These are phyloP conservation scores for Melolontha melolontha DNA, from an alignment of 2,888 invertebrate genomes.

Conservation along the genomic window DNA sequence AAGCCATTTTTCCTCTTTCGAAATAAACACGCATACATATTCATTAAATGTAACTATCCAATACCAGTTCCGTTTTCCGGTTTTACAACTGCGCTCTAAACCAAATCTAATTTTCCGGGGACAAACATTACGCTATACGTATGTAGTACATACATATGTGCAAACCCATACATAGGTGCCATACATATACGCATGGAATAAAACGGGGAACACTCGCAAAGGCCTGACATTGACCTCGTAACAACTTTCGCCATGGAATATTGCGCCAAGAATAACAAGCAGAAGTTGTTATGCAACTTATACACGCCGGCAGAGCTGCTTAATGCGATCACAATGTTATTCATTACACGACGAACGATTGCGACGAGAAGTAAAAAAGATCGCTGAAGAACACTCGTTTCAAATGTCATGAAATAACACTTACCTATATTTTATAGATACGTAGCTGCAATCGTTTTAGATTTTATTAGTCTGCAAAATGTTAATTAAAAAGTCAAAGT, in stretches of 20 bases:
- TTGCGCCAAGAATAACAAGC: constrained; percentile 47
- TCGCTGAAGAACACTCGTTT: constrained; percentile 32
- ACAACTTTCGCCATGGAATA: constrained; percentile 45
- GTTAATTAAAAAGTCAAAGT: too few relatives aligned
- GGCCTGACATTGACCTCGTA: constrained; percentile 45
- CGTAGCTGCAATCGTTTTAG: too few relatives aligned
- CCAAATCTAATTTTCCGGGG: too few relatives aligned
- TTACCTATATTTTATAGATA: constrained; percentile 20
- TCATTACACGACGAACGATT: constrained; percentile 32
- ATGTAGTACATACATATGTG: too few relatives aligned
- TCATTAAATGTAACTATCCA: too few relatives aligned
- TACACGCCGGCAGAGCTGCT: constrained; percentile 44
- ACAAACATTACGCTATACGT: too few relatives aligned
- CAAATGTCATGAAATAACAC: constrained; percentile 41
- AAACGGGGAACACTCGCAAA: constrained; percentile 31
- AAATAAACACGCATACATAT: too few relatives aligned
- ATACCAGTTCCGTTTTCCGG: too few relatives aligned
- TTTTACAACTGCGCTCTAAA: too few relatives aligned
- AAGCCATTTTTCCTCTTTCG: too few relatives aligned
- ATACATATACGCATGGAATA: constrained; percentile 17
- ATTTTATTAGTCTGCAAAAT: too few relatives aligned
- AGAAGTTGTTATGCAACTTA: constrained; percentile 46
- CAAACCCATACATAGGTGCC: too few relatives aligned
- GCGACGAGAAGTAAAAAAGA: constrained; percentile 26
- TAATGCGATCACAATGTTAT: constrained; percentile 47